A percentile compares a stretch with the other conserved stretches of the same genome.
These are phyloP conservation scores for Telmatochromis bifrenatus DNA, from an alignment of 2,113 vertebrate species.

Conservation along the genomic window DNA sequence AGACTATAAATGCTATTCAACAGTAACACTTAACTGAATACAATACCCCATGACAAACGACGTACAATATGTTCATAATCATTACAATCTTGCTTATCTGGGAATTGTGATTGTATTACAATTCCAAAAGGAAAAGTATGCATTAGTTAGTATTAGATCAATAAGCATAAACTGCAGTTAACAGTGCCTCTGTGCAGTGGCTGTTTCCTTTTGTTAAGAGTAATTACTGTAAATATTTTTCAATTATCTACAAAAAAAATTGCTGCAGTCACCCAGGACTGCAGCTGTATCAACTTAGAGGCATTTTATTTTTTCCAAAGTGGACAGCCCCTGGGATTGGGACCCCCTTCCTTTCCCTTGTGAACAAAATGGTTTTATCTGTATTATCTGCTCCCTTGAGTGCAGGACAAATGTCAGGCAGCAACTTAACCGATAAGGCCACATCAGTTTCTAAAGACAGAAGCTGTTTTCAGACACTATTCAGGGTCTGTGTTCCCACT, in stretches of 20 bases:
- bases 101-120: not conserved
- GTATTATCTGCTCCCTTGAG: not conserved
- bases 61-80: not conserved
- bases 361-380: conserved; percentile 15
- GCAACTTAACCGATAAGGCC: not conserved
- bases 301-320: not conserved
- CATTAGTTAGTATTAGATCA: not conserved
- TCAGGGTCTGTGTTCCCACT: not conserved
- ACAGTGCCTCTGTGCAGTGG: not conserved
- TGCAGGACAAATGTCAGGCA: conserved; percentile 19
- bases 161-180: not conserved
- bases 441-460: not conserved
- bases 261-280: not conserved
- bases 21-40: not conserved
- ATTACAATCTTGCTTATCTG: not conserved
- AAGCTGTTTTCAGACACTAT: not conserved
- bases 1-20: not conserved
- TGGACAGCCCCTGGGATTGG: not conserved
- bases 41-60: not conserved
- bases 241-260: not conserved
- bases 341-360: not conserved
- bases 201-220: not conserved
- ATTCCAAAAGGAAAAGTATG: not conserved
- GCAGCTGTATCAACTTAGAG: not conserved
- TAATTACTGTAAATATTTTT: not conserved